Percentiles rank a stretch among this genome's conserved stretches.
Evolutionary conservation across 2,888 invertebrate species (phyloP).

Genomic region (Cristatella mucedo): DNA sequence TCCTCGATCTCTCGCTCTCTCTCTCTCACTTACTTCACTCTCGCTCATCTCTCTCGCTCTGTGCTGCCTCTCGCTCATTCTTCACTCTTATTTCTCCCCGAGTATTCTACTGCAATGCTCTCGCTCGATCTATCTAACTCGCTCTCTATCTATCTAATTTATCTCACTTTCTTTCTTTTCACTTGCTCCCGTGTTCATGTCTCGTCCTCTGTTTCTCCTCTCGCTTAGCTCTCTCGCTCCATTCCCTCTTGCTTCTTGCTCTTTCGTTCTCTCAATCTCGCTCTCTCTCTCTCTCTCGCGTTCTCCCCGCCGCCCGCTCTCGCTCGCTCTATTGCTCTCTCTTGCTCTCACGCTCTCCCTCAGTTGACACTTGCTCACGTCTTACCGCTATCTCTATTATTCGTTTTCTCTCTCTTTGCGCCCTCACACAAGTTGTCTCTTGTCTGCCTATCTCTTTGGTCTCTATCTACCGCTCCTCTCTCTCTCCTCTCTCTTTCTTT

Average conservation of each 20-base stretch:
- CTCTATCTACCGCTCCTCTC: no score
- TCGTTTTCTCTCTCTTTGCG: background rate
- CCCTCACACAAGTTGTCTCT: background rate
- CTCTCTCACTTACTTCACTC: background rate
- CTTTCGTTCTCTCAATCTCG: background rate
- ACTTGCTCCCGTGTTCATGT: background rate
- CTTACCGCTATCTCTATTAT: background rate
- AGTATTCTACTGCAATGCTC: background rate
- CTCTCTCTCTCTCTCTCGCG: background rate
- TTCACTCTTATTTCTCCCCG: background rate
- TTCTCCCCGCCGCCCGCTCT: no score
- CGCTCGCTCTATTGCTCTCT: no score
- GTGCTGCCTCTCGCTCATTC: no score
- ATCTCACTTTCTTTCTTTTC: background rate
- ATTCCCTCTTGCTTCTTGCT: no score
- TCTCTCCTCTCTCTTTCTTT: no score
- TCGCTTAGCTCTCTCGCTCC: background rate
- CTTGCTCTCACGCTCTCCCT: background rate
- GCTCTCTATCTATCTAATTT: background rate
- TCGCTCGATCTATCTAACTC: background rate
- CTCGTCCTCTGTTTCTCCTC: background rate
- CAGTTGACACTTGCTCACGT: no score
- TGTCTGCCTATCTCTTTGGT: no score
- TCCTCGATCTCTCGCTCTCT: background rate
- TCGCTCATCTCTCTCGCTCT: background rate